These are phyloP conservation scores for Botia almorhae DNA, from an alignment of 2,797 vertebrate species.

Conservation along the genomic window DNA sequence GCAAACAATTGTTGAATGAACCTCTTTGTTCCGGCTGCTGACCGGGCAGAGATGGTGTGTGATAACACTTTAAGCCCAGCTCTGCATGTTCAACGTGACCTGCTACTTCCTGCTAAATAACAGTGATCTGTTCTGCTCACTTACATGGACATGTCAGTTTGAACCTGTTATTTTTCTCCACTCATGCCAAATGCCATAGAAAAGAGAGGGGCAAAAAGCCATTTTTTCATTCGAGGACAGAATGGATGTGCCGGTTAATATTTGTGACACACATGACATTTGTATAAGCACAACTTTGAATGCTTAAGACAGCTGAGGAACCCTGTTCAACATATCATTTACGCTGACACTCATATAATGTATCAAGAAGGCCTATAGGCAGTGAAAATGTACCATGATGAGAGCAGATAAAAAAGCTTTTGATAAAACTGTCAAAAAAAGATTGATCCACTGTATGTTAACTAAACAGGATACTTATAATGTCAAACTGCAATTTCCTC, in stretches of 20 bases:
- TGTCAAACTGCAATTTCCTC: background rate
- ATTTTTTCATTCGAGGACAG: constrained; percentile 31
- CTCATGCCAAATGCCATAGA: constrained; percentile 29
- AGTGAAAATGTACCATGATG: background rate
- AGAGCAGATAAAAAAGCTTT: background rate
- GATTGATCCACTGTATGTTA: background rate
- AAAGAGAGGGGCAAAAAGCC: constrained; percentile 12
- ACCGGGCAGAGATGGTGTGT: constrained; percentile 51
- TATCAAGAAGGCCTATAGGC: background rate
- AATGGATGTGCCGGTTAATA: constrained; percentile 37
- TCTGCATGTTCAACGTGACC: constrained; percentile 45
- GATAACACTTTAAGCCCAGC: constrained; percentile 54
- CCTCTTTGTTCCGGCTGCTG: constrained; percentile 51
- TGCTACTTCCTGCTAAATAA: constrained; percentile 55
- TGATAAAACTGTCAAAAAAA: background rate
- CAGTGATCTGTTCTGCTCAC: constrained; percentile 44
- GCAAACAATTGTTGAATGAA: constrained; percentile 47
- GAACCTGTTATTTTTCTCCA: constrained; percentile 19
- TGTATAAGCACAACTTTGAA: constrained; percentile 30
- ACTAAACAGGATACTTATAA: background rate
- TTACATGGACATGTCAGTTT: background rate
- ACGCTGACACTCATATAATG: constrained; percentile 10
- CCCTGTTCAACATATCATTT: constrained; percentile 13
- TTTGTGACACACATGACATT: constrained; percentile 36
- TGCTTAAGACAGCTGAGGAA: constrained; percentile 47